Percentiles rank a stretch among this genome's conserved stretches.
phyloP scores from a whole-genome alignment of 2,888 invertebrate genomes.

The Mythimna impura region DNA sequence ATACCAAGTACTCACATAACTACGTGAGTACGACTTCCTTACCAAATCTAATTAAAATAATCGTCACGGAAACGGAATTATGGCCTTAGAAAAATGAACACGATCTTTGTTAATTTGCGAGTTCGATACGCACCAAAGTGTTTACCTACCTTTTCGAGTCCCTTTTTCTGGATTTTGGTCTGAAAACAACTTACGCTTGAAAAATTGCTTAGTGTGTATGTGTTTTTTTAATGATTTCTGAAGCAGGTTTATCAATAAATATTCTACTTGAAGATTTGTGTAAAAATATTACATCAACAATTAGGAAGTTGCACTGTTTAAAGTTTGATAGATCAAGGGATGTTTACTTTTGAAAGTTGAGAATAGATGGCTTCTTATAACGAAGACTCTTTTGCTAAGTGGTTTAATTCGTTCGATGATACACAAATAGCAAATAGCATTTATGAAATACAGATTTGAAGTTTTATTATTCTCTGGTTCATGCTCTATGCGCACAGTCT shows the following conservation, averaged over 20 bases:
- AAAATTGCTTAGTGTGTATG: not conserved
- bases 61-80: conserved; percentile 44
- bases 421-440: conserved; percentile 37
- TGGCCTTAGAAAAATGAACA: conserved; percentile 21
- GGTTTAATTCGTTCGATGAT: conserved; percentile 22
- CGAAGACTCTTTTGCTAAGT: conserved; percentile 10
- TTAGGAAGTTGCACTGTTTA: conserved; percentile 12
- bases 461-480: conserved; percentile 40
- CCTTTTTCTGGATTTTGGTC: not conserved
- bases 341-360: conserved; percentile 30
- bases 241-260: too few species aligned
- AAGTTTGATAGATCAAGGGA: not conserved
- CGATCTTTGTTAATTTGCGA: conserved; percentile 18
- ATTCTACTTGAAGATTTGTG: not conserved
- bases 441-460: conserved; percentile 34
- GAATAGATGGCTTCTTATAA: not conserved
- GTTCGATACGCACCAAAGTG: conserved; percentile 6
- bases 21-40: conserved; percentile 46
- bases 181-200: not conserved
- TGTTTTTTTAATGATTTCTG: not conserved
- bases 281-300: conserved; percentile 2
- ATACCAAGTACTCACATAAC: conserved; percentile 48
- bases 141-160: not conserved
- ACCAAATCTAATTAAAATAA: conserved; percentile 53
- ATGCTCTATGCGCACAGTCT: conserved; percentile 44